Evolutionary conservation across 2,888 invertebrate genomes (phyloP).

Genomic region (Lochmaea capreae): DNA sequence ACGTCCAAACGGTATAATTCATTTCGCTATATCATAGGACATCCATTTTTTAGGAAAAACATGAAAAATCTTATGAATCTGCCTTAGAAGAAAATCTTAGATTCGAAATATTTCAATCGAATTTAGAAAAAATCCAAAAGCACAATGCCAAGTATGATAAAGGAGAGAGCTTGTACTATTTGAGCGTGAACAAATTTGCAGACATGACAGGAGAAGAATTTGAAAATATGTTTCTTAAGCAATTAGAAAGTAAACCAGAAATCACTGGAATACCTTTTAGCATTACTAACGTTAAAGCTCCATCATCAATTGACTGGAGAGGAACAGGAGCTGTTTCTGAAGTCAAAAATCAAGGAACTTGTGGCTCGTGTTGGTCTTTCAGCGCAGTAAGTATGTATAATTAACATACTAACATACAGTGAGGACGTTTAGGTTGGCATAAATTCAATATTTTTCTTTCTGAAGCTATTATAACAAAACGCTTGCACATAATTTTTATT

Average conservation of each 20-base stretch:
- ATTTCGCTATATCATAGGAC: no score
- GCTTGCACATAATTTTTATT: no score
- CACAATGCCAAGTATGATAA: neutral
- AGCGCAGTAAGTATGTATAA: neutral
- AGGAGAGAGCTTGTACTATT: neutral
- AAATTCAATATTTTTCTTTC: no score
- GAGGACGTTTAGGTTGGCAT: no score
- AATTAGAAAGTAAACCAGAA: neutral
- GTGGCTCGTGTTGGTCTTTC: neutral
- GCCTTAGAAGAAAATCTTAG: neutral
- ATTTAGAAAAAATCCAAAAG: neutral
- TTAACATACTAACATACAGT: no score
- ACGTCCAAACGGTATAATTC: no score
- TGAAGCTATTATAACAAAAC: no score
- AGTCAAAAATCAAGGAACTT: neutral
- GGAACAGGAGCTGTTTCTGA: neutral
- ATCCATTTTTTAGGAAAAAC: neutral
- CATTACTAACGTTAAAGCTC: neutral
- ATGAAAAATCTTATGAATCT: neutral
- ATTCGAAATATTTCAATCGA: neutral
- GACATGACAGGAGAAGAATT: neutral
- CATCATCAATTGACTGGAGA: neutral
- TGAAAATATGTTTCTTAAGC: neutral
- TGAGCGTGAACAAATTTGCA: neutral
- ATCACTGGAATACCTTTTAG: neutral